These are phyloP conservation scores for Danio kyathit DNA, from an alignment of 2,797 vertebrate species.

Conservation along the genomic window DNA sequence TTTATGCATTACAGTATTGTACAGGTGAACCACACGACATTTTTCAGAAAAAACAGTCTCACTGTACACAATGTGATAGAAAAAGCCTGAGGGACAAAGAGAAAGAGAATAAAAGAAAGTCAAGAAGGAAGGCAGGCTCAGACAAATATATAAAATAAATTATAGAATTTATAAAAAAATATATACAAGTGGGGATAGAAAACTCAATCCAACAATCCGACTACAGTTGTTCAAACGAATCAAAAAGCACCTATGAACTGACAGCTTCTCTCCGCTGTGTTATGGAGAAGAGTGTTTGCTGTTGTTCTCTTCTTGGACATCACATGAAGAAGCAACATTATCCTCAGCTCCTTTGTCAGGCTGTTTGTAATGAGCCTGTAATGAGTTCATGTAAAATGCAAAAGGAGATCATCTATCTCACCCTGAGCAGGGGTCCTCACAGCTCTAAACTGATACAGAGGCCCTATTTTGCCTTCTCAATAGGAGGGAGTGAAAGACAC, in stretches of 20 bases:
- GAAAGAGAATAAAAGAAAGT: neutral
- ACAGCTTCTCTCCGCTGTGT: neutral
- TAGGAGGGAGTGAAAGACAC: neutral
- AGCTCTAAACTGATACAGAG: conserved; percentile 15
- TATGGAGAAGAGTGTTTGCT: conserved; percentile 13
- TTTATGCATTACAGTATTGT: neutral
- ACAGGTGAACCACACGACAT: neutral
- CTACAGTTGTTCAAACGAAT: neutral
- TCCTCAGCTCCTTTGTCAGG: conserved; percentile 68
- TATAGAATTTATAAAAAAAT: no score
- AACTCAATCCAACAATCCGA: neutral
- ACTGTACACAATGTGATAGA: neutral
- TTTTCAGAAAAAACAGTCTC: conserved; percentile 15
- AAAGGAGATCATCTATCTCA: conserved; percentile 63
- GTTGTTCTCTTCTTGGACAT: neutral
- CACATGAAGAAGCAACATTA: conserved; percentile 65
- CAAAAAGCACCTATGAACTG: neutral
- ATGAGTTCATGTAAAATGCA: conserved; percentile 80
- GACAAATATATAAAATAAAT: neutral
- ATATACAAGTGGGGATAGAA: no score
- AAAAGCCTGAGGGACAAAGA: neutral
- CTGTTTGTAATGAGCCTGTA: conserved; percentile 81
- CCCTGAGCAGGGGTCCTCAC: conserved; percentile 32
- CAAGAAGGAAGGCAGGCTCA: neutral
- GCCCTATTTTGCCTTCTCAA: neutral